Evolutionary conservation across 1,140 invertebrate species (phyloP), one percentile per base, ranked within the genome.

Genomic region (Calliphora vicina): DNA sequence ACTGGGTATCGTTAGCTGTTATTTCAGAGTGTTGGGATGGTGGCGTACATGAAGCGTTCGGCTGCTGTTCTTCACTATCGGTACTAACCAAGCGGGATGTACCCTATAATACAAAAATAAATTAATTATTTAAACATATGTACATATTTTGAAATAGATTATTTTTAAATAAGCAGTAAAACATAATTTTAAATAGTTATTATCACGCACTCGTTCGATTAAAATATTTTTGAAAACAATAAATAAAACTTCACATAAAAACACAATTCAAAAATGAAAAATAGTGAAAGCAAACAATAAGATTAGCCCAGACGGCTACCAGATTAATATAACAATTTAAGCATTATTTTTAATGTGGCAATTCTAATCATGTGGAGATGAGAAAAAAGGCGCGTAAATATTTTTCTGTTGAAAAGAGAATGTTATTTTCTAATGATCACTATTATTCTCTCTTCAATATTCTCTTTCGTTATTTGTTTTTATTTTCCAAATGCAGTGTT

Each of bases 21-120:
- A 42, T 74, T 83, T 42, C 80, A 23, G 82, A 67, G 20, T 67
- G 61, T 67, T 67, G 61, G n/a, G 61, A 84, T 86, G 85, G 57
- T 45, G 86, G 84, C 29, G 86, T 76, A 10, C 17, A 43, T 78
- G 74, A 78, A 78, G 86, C 85, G 84, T 85, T 86, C 74, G 85
- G 85, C 83, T 85, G 86, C 76, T 86, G 88, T 50, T 93, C 93
- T 91, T 93, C 93, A 82, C 92, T 93, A 86, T 93, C 93, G 61
- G 93, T 93, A 86, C 93, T 93, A 76, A 93, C 92, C 87, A 93
- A 91, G 85, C 93, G 92, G 50, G 93, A 93, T 81, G 93, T 93
- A 76, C 93, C 93, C 90, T 91, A 85, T 61, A 86, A 89, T 80
- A 80, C 27, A 29, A 50, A 71, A 27, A 80, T 35, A 84, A 50